Evolutionary conservation across 2,113 vertebrate species (phyloP).

Genomic region (Petrocephalus microphthalmus): DNA sequence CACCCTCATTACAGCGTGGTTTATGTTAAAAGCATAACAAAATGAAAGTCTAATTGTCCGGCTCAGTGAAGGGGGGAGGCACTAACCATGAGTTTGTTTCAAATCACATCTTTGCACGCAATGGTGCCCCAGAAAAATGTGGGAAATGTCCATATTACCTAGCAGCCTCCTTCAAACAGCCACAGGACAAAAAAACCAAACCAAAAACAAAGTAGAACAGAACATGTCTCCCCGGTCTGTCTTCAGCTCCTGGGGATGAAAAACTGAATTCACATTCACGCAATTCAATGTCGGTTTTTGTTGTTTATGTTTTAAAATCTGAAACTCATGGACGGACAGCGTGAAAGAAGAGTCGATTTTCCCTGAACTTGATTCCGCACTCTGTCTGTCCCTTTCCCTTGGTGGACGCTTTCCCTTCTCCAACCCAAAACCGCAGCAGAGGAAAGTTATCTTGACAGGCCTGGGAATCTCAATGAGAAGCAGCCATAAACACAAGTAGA

Average conservation of each 20-base stretch:
- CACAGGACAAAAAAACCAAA: not conserved
- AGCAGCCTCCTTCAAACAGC: not conserved
- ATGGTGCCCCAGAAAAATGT: not conserved
- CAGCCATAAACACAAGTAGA: slow-evolving; percentile 14
- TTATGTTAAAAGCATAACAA: slow-evolving; percentile 15
- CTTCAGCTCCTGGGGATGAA: not conserved
- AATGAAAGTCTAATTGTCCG: slow-evolving; percentile 13
- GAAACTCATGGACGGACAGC: not conserved
- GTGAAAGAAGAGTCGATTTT: not conserved
- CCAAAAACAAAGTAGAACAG: not conserved
- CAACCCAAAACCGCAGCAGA: not conserved
- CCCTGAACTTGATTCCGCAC: not conserved
- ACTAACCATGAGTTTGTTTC: not conserved
- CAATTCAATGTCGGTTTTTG: not conserved
- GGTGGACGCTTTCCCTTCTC: not conserved
- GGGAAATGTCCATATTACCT: not conserved
- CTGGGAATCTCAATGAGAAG: not conserved
- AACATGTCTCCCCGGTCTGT: not conserved
- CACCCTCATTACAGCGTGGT: slow-evolving; percentile 12
- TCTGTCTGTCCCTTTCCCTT: not conserved
- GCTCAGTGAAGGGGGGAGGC: not conserved
- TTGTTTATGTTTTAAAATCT: not conserved
- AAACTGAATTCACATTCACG: not conserved
- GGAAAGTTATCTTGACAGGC: not conserved
- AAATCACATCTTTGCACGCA: not conserved